Conservation (phyloP, 2,113 vertebrate species). For the Planiliza haematocheilus region DNA sequence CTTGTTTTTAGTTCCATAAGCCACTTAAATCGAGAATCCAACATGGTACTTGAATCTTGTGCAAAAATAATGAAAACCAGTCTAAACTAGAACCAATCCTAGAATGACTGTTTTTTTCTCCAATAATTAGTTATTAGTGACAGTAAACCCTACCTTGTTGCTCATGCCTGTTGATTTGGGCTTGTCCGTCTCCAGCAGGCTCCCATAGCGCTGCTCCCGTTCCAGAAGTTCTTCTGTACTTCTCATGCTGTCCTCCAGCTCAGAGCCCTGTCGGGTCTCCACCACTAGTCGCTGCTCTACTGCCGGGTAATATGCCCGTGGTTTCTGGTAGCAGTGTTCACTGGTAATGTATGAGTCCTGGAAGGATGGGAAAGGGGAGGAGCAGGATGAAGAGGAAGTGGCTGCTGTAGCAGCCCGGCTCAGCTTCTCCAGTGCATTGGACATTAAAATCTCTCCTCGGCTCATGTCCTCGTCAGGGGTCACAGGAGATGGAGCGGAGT, state of each 20-base stretch:
- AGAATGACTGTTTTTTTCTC: neutral
- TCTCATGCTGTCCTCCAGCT: constrained; percentile 89
- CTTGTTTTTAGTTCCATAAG: no score
- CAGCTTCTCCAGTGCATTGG: constrained; percentile 80
- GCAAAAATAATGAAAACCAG: no score
- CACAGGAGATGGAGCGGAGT: constrained; percentile 61
- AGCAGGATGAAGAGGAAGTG: constrained; percentile 66
- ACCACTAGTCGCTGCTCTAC: constrained; percentile 94
- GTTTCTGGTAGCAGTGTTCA: constrained; percentile 99
- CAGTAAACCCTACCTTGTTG: constrained; percentile 84
- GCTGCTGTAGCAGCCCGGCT: constrained; percentile 82
- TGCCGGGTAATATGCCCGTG: constrained; percentile 92
- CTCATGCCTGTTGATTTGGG: constrained; percentile 78
- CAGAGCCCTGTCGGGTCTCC: constrained; percentile 89
- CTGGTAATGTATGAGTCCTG: constrained; percentile 96
- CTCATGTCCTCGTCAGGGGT: constrained; percentile 74
- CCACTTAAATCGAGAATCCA: no score
- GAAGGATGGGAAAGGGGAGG: constrained; percentile 81
- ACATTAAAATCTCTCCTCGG: constrained; percentile 73
- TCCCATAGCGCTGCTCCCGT: constrained; percentile 84
- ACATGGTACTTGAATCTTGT: no score
- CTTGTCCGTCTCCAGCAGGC: constrained; percentile 87
- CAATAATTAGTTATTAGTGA: neutral
- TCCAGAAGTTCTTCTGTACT: constrained; percentile 88
- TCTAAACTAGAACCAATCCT: no score